Evolutionary conservation across 92 coral and sea anemone species (phyloP), one percentile per base, ranked within the genome.

Genomic region (Siderastrea siderea): DNA sequence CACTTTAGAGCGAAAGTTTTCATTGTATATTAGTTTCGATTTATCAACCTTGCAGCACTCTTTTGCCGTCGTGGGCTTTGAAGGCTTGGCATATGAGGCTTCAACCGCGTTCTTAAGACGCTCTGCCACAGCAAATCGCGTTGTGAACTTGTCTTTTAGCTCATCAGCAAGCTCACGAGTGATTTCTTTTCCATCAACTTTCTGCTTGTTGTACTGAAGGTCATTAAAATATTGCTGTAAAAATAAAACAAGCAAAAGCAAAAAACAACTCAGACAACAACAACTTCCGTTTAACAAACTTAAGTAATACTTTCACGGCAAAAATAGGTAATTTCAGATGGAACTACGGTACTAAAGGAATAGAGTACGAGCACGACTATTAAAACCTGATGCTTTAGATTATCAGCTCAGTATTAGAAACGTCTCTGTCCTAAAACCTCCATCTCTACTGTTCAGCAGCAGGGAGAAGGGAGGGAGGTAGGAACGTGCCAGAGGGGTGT

Each of bases 81-180:
- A 17, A 3, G 70, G 53, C 4, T 68, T 60, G 4, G 43, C 69
- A 68, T 93, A 93, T 2, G 95, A 86, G 8, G 76, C 79, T 70
- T 93, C 93, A 10, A 93, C 93, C 1, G 95, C 91, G 26, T 64
- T 61, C 60, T 82, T 90, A 4, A 93, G 86, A 38, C 87, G 66
- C 67, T 77, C 47, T 4, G 79, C 91, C 3, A 89, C 91, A 11
- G 66, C 63, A 46, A 90, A 80, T 14, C 93, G 80, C 15, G 74
- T 75, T n/a, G 86, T 63, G 78, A 93, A 90, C 80, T 90, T 90
- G 61, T 89, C 71, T 15, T 83, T 70, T 3, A 93, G 79, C 59
- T 73, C 83, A 4, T 61, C 51, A 4, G 87, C 71, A 5, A 90
- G 78, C 0, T 67, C 38, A 16, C 74, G 57, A 5, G 84, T 81